Evolutionary conservation across 2,797 vertebrate species (phyloP).

Genomic region (Nothura maculosa): DNA sequence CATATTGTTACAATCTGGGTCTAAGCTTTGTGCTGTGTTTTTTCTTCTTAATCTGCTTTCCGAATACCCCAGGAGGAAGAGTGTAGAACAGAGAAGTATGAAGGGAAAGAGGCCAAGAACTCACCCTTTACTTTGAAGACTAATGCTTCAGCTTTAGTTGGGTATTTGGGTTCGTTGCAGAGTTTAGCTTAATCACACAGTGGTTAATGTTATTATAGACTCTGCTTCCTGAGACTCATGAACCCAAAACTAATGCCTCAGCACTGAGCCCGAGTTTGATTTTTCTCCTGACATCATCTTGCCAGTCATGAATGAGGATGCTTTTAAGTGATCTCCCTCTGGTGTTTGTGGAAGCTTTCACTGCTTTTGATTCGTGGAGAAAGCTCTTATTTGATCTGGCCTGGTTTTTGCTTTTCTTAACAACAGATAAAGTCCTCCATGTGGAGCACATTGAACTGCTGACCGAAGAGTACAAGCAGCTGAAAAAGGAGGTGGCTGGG

Average conservation of each 20-base stretch:
- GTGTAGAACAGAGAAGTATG: background rate
- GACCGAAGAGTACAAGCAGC: conserved; percentile 89
- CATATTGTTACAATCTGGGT: background rate
- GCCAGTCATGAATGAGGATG: background rate
- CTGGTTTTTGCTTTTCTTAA: background rate
- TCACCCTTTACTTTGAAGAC: background rate
- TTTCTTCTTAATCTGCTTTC: background rate
- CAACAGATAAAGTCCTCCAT: conserved; percentile 88
- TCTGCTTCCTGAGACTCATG: conserved; percentile 6
- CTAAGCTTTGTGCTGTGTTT: background rate
- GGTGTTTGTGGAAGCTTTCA: background rate
- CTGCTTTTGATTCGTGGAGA: background rate
- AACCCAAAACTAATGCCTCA: background rate
- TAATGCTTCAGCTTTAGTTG: background rate
- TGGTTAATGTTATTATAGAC: background rate
- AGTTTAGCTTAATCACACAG: background rate
- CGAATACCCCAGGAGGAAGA: background rate
- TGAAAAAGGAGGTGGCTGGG: conserved; percentile 89
- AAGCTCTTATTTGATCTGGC: background rate
- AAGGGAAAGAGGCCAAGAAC: conserved; percentile 14
- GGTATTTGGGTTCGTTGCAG: background rate
- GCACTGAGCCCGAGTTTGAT: accelerated
- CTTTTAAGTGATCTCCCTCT: background rate
- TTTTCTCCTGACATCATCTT: conserved; percentile 6
- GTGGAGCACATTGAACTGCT: conserved; percentile 95